These are phyloP conservation scores for Anhinga rufa DNA, from an alignment of 2,113 vertebrate genomes.

Conservation along the genomic window DNA sequence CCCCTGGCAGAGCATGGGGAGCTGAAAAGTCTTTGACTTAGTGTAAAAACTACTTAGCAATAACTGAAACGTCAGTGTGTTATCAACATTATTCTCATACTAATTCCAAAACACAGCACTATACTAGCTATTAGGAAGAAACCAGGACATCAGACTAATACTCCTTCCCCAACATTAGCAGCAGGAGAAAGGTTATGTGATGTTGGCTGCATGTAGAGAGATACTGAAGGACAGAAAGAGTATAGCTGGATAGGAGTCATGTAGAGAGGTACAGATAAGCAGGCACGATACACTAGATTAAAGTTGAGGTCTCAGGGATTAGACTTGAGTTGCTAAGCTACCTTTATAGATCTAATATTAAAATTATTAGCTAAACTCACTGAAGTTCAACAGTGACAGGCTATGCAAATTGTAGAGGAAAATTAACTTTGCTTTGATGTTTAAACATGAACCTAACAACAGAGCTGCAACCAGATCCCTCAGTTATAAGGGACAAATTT, in stretches of 20 bases:
- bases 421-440: neutral
- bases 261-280: neutral
- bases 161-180: neutral
- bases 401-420: neutral
- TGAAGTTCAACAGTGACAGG: neutral
- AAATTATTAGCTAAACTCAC: neutral
- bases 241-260: neutral
- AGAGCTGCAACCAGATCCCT: neutral
- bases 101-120: too few species aligned
- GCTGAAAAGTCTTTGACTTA: too few species aligned
- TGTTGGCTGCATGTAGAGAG: neutral
- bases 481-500: neutral
- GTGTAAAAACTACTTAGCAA: too few species aligned
- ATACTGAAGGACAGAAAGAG: neutral
- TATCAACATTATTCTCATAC: too few species aligned
- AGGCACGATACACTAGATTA: neutral
- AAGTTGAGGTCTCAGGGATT: neutral
- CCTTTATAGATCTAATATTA: neutral
- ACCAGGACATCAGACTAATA: neutral
- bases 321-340: neutral
- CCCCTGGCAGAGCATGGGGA: too few species aligned
- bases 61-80: too few species aligned
- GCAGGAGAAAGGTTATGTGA: neutral
- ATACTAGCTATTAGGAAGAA: too few species aligned
- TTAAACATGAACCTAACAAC: neutral